A percentile compares a stretch with the other conserved stretches of the same genome.
Evolutionary conservation across 2,797 vertebrate genomes (phyloP).

Genomic region (Euphonia xanthogaster): DNA sequence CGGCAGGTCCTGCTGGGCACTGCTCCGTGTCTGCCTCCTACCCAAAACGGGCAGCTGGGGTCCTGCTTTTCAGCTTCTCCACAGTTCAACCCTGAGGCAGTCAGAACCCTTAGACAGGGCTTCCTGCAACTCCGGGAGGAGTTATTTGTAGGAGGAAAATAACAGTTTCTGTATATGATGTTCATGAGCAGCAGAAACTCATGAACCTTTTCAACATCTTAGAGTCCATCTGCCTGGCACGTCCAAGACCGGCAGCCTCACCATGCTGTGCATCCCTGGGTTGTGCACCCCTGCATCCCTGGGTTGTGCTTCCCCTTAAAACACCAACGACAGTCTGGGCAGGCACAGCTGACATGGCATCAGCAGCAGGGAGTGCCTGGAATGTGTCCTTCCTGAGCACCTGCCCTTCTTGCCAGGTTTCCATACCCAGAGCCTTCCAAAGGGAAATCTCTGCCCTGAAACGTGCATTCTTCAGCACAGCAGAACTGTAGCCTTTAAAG

Average conservation of each 20-base stretch:
- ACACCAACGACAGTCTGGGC: rapidly evolving
- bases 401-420: background rate
- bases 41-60: rapidly evolving
- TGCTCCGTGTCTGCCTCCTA: background rate
- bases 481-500: background rate
- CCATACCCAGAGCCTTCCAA: background rate
- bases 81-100: background rate
- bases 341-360: background rate
- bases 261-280: rapidly evolving
- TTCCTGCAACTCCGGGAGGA: background rate
- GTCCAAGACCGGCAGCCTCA: rapidly evolving
- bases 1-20: background rate
- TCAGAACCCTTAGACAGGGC: background rate
- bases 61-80: background rate
- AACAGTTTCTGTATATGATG: rapidly evolving
- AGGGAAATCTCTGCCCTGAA: background rate
- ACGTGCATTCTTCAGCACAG: rapidly evolving
- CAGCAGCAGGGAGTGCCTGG: rapidly evolving
- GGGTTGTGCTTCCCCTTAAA: background rate
- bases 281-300: rapidly evolving
- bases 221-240: background rate
- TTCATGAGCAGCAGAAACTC: background rate
- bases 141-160: background rate
- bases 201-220: background rate
- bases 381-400: background rate